Conservation (phyloP, 1,140 invertebrate species). For the Leptestheria dahalacensis region DNA sequence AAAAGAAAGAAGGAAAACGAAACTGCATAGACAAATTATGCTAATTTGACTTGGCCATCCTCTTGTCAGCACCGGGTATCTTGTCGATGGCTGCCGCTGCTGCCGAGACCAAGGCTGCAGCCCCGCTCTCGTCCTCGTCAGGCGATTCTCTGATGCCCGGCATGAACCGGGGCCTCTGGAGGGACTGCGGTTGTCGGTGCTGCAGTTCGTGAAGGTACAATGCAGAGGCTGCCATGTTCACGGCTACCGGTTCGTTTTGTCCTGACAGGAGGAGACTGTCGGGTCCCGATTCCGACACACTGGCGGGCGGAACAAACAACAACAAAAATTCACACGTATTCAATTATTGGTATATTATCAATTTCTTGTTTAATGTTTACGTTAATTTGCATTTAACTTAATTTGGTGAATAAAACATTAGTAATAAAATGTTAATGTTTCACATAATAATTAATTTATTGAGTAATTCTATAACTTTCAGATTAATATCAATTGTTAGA, state of each 20-base stretch:
- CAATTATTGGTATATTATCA: neutral
- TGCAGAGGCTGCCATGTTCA: slow-evolving; percentile 8
- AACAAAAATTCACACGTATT: neutral
- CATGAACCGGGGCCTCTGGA: neutral
- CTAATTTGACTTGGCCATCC: slow-evolving; percentile 1
- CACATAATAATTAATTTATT: too few species aligned
- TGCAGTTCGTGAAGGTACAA: slow-evolving; percentile 11
- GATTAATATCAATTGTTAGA: too few species aligned
- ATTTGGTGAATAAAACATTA: too few species aligned
- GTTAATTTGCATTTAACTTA: too few species aligned
- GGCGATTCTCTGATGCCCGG: slow-evolving; percentile 13
- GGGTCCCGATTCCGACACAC: neutral
- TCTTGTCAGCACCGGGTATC: neutral
- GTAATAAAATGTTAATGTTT: too few species aligned
- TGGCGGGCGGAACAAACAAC: neutral
- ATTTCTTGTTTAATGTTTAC: neutral
- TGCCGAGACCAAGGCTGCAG: neutral
- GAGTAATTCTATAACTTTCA: too few species aligned
- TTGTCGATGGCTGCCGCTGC: neutral
- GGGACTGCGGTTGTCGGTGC: neutral
- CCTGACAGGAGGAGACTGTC: neutral
- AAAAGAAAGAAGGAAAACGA: neutral
- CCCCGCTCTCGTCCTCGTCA: slow-evolving; percentile 4
- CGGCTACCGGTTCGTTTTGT: slow-evolving; percentile 3
- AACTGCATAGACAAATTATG: neutral